A percentile compares a stretch with the other conserved stretches of the same genome.
Evolutionary conservation across 2,888 invertebrate genomes (phyloP).

Genomic region (Drosophila mimetica): DNA sequence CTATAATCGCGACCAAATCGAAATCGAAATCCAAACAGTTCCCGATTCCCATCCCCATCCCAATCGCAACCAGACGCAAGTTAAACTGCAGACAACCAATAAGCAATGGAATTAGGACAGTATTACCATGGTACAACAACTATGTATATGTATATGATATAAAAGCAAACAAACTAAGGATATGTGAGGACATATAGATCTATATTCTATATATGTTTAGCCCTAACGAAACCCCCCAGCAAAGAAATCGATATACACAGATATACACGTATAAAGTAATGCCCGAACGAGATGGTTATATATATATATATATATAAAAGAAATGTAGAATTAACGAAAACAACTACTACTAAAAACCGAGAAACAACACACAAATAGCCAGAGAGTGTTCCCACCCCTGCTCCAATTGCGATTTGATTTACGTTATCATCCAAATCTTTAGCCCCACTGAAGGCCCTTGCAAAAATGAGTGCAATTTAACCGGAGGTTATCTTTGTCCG

Average conservation of each 20-base stretch:
- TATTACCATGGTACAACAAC: slow-evolving; percentile 58
- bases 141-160: slow-evolving; percentile 27
- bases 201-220: slow-evolving; percentile 46
- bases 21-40: slow-evolving; percentile 1
- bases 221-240: slow-evolving; percentile 22
- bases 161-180: slow-evolving; percentile 27
- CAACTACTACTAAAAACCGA: slow-evolving; percentile 27
- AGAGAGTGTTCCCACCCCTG: slow-evolving; percentile 49
- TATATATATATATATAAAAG: slow-evolving; percentile 5
- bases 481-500: neutral
- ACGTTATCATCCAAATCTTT: neutral
- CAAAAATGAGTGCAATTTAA: neutral
- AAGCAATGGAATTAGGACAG: slow-evolving; percentile 56
- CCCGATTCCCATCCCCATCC: slow-evolving; percentile 3
- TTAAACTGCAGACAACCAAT: slow-evolving; percentile 37
- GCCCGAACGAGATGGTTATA: slow-evolving; percentile 14
- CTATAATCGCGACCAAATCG: slow-evolving; percentile 61
- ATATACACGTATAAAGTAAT: slow-evolving; percentile 13
- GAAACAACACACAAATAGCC: slow-evolving; percentile 40
- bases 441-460: neutral
- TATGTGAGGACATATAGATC: slow-evolving; percentile 38
- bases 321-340: slow-evolving; percentile 23
- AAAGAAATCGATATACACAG: slow-evolving; percentile 22
- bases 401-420: slow-evolving; percentile 19
- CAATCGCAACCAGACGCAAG: slow-evolving; percentile 21